Conservation (phyloP, 2,888 invertebrate genomes). For the Trichogramma dendrolimi region DNA sequence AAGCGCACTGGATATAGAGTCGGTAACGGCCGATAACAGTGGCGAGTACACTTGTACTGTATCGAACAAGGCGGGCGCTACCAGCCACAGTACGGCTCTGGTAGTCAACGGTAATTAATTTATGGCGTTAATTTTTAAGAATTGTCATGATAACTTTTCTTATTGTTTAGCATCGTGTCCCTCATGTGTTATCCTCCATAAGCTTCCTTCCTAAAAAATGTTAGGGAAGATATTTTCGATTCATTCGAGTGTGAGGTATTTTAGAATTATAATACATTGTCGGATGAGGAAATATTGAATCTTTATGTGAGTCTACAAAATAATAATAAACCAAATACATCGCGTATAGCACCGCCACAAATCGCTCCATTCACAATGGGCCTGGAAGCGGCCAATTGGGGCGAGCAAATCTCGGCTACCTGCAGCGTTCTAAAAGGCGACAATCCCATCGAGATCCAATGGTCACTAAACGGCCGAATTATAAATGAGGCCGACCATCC, state of each 20-base stretch:
- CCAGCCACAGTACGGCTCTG: constrained; percentile 52
- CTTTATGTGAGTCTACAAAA: too few species aligned
- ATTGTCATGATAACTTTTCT: too few species aligned
- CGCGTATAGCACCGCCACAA: constrained; percentile 54
- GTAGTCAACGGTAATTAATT: constrained; percentile 54
- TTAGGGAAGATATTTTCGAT: too few species aligned
- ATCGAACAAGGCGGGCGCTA: constrained; percentile 55
- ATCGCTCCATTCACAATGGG: constrained; percentile 60
- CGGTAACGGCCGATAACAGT: constrained; percentile 56
- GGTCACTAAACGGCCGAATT: constrained; percentile 59
- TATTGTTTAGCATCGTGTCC: too few species aligned
- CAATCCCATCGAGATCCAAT: constrained; percentile 64
- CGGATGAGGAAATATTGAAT: too few species aligned
- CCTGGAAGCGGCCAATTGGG: constrained; percentile 62
- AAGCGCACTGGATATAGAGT: constrained; percentile 63
- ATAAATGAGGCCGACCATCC: constrained; percentile 46
- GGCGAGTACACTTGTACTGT: constrained; percentile 57
- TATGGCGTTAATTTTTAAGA: neutral
- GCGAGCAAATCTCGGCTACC: constrained; percentile 67
- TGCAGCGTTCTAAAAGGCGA: constrained; percentile 72
- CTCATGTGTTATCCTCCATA: too few species aligned
- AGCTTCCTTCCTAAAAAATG: too few species aligned
- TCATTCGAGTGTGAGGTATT: neutral
- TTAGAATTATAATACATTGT: neutral
- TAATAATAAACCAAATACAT: too few species aligned